A percentile compares a stretch with the other conserved stretches of the same genome.
These are phyloP conservation scores for Apaloderma vittatum DNA, from an alignment of 2,113 vertebrate species.

Conservation along the genomic window DNA sequence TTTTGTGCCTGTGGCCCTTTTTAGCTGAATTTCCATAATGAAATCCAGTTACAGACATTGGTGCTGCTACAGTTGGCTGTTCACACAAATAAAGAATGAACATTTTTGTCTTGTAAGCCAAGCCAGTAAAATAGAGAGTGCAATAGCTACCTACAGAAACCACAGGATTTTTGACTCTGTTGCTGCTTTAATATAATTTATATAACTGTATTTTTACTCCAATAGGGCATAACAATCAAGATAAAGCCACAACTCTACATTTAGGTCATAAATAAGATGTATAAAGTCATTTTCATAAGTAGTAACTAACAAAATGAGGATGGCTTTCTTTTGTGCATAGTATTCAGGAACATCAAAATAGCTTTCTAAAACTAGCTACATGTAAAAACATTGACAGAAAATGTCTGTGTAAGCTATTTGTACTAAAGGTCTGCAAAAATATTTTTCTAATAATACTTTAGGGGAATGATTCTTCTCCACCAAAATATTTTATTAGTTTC, in stretches of 20 bases:
- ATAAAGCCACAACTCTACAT: neutral
- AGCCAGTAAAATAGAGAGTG: conserved; percentile 16
- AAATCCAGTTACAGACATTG: conserved; percentile 80
- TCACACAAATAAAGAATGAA: conserved; percentile 69
- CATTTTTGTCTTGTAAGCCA: conserved; percentile 40
- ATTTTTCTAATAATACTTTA: conserved; percentile 7
- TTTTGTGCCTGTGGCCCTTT: conserved; percentile 81
- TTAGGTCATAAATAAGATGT: neutral
- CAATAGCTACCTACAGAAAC: neutral
- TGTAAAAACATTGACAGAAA: neutral
- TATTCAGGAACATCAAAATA: neutral
- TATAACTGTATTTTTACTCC: conserved; percentile 32
- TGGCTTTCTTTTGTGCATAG: neutral
- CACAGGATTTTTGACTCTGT: neutral
- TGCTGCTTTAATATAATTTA: neutral
- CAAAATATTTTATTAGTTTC: neutral
- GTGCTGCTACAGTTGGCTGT: conserved; percentile 74
- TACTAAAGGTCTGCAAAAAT: conserved; percentile 13
- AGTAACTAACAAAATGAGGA: conserved; percentile 1
- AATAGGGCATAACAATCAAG: conserved; percentile 14
- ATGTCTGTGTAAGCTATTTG: neutral
- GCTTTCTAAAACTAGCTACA: neutral
- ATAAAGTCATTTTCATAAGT: neutral
- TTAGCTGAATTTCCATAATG: conserved; percentile 82
- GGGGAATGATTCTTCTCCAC: neutral